Conservation (phyloP, 1,140 invertebrate species). For the Hylyphantes graminicola region DNA sequence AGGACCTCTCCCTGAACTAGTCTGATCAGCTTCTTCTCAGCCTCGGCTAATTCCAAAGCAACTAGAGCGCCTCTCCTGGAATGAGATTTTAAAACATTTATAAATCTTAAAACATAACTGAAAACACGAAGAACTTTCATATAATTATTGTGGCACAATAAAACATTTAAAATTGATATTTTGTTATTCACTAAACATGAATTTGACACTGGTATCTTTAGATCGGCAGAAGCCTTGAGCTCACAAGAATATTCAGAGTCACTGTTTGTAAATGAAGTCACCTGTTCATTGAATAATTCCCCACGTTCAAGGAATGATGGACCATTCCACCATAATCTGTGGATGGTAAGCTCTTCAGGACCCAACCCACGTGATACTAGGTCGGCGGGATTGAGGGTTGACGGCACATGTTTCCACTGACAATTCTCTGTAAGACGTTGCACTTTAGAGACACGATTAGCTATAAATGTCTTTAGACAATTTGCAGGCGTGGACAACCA, state of each 20-base stretch:
- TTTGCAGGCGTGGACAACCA: constrained; percentile 65
- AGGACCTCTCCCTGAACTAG: too few relatives aligned
- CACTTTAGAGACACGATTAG: constrained; percentile 67
- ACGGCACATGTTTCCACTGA: constrained; percentile 63
- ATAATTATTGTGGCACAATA: not conserved
- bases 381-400: not conserved
- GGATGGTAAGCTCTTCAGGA: not conserved
- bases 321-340: not conserved
- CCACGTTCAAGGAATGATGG: not conserved
- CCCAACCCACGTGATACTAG: not conserved
- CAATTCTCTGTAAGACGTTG: constrained; percentile 59
- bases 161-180: not conserved
- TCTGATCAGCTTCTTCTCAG: too few relatives aligned
- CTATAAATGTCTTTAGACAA: constrained; percentile 68
- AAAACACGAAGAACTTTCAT: too few relatives aligned
- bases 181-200: not conserved
- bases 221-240: not conserved
- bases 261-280: not conserved
- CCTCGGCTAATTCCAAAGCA: too few relatives aligned
- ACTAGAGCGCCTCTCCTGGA: too few relatives aligned
- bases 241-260: not conserved
- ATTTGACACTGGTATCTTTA: not conserved
- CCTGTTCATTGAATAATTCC: not conserved
- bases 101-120: too few relatives aligned
- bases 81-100: too few relatives aligned